phyloP scores from a whole-genome alignment of 2,888 invertebrate genomes.

The Galerucella nymphaeae region DNA sequence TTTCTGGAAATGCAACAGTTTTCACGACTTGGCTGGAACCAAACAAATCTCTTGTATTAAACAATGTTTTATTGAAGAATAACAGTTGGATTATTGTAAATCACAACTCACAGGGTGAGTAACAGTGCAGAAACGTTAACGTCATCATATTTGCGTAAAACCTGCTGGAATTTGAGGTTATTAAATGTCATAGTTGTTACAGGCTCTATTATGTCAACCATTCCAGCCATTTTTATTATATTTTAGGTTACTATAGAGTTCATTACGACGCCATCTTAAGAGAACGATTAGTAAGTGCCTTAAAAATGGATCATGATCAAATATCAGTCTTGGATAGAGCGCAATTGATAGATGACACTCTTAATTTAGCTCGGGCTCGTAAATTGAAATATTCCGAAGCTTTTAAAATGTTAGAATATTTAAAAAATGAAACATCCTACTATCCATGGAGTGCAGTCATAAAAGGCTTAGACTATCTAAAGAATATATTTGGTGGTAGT shows the following conservation, averaged over 20 bases:
- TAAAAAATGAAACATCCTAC: constrained; percentile 75
- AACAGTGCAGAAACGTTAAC: too few species aligned
- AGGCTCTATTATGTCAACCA: too few species aligned
- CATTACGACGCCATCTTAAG: constrained; percentile 73
- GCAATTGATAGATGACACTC: constrained; percentile 82
- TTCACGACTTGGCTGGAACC: constrained; percentile 58
- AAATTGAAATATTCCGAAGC: constrained; percentile 71
- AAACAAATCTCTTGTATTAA: constrained; percentile 23
- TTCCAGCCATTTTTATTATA: neutral
- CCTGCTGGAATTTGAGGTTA: too few species aligned
- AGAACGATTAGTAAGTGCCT: constrained; percentile 65
- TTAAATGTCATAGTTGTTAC: too few species aligned
- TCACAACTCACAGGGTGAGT: constrained; percentile 48
- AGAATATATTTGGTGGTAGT: constrained; percentile 36
- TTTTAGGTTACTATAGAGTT: constrained; percentile 74
- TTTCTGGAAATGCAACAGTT: constrained; percentile 56
- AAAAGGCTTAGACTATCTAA: constrained; percentile 60
- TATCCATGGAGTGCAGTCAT: constrained; percentile 82
- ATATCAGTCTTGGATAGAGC: constrained; percentile 79
- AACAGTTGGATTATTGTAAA: constrained; percentile 52
- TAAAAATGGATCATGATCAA: constrained; percentile 60
- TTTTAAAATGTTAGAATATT: constrained; percentile 75
- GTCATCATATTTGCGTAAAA: too few species aligned
- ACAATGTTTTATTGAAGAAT: constrained; percentile 30
- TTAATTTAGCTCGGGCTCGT: constrained; percentile 76